A percentile compares a stretch with the other conserved stretches of the same genome.
Evolutionary conservation across 2,888 invertebrate genomes (phyloP).

Genomic region (Dolichopus griseipennis): DNA sequence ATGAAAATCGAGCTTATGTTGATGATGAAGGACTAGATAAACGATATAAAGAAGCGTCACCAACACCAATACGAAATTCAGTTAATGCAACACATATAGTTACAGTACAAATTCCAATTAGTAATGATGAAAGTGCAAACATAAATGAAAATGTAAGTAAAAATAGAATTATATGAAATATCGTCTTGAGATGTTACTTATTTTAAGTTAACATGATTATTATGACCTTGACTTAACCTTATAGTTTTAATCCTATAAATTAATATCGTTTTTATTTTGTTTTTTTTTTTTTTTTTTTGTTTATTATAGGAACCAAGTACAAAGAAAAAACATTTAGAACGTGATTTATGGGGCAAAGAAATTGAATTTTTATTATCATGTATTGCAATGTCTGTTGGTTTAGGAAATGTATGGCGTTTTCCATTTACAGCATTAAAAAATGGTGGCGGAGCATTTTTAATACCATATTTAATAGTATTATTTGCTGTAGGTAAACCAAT

Average conservation of each 20-base stretch:
- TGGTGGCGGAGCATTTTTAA: constrained; percentile 59
- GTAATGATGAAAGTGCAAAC: constrained; percentile 12
- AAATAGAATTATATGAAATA: too few species aligned
- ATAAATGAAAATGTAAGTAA: too few species aligned
- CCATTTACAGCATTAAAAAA: constrained; percentile 58
- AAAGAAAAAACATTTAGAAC: constrained; percentile 26
- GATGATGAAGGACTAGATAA: constrained; percentile 33
- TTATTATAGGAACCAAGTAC: constrained; percentile 14
- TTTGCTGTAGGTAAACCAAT: constrained; percentile 58
- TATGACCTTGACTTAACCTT: too few species aligned
- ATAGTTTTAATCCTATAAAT: too few species aligned
- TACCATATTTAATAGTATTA: constrained; percentile 56
- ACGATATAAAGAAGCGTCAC: constrained; percentile 17
- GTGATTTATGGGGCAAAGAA: constrained; percentile 41
- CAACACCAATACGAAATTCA: not conserved
- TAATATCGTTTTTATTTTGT: not conserved
- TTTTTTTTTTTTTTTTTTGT: constrained; percentile 5
- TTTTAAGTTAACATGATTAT: too few species aligned
- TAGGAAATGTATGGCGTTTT: constrained; percentile 63
- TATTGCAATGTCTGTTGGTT: constrained; percentile 53
- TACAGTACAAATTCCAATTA: constrained; percentile 13
- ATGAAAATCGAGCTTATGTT: constrained; percentile 36
- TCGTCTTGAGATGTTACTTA: too few species aligned
- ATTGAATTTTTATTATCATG: constrained; percentile 42
- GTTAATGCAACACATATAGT: constrained; percentile 25